Evolutionary conservation across 1,140 invertebrate species (phyloP).

Genomic region (Drosophila ercepeae): DNA sequence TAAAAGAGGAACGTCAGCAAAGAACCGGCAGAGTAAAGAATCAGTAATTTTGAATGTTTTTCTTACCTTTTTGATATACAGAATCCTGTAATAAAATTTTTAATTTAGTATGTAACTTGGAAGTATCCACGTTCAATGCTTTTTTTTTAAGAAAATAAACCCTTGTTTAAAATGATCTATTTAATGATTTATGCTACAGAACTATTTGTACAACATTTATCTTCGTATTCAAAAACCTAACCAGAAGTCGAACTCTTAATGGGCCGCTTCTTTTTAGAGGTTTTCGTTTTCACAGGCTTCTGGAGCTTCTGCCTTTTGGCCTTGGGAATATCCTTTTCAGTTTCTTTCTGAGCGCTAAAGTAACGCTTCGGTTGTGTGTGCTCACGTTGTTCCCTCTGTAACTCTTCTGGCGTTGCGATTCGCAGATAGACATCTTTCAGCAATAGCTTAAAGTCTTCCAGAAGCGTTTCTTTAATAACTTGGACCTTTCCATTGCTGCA

Average conservation of each 20-base stretch:
- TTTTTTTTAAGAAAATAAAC: no score
- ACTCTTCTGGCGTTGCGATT: conserved; percentile 47
- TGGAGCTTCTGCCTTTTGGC: conserved; percentile 29
- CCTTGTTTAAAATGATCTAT: neutral
- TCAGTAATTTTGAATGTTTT: no score
- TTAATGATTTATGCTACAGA: neutral
- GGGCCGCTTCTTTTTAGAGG: neutral
- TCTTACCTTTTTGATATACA: no score
- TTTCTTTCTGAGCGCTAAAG: conserved; percentile 25
- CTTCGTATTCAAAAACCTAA: neutral
- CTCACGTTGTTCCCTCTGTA: conserved; percentile 44
- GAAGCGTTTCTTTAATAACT: conserved; percentile 85
- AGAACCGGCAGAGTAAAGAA: no score
- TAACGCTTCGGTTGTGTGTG: conserved; percentile 51
- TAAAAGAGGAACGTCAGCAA: no score
- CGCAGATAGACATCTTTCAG: conserved; percentile 73
- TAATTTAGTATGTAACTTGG: no score
- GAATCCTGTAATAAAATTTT: no score
- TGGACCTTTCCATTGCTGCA: conserved; percentile 46
- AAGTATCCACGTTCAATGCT: no score
- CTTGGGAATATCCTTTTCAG: neutral
- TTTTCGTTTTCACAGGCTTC: neutral
- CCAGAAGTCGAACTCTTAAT: no score
- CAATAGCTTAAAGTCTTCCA: conserved; percentile 90
- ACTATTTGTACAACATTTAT: neutral